Base-by-base conservation (phyloP, 64 coral and sea anemone genomes). In the Porites australiensis region DNA sequence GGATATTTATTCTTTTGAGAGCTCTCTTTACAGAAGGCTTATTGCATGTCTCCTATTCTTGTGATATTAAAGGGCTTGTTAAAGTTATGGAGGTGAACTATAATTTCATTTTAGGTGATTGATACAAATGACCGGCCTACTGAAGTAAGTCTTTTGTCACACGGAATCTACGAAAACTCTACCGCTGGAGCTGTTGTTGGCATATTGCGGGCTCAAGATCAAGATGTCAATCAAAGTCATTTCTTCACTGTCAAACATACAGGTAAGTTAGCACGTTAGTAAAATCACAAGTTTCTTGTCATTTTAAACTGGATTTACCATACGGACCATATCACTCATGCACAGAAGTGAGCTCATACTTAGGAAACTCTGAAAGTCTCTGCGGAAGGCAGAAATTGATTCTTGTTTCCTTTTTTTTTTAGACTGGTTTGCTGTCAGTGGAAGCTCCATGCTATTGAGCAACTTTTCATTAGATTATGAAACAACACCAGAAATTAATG, bases 101-200 rank as follows among this genome's bases (percentile, higher is more conserved):
- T 49, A 50, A 50, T 20, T 67, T 9, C 18, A 66, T n/a, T 67
- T 2, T 18, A 94, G 92, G 86, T 94, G 18, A 48, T 83, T 21
- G 86, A 94, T 54, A 80, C 68, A 47, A 94, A 94, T 79, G 92
- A 94, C 55, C 52, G 54, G 20, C 86, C 92, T 53, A 70, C n/a
- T 74, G 12, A 13, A 22, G 15, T 94, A n/a, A 16, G 11, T 23
- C 69, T 94, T 1, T 3, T 47, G 15, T 94, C 92, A 18, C 11
- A 19, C 14, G 86, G 86, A 73, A 45, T 94, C 20, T 79, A 70
- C 11, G 92, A 94, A 88, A 94, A 94, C 55, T 85, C 92, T 19
- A 89, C 83, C 5, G 57, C 77, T 27, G 92, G 86, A 16, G 68
- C 86, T 7, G 54, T 88, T 11, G 66, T 94, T 8, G 92, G 92